These are phyloP conservation scores for Brachystomella parvula DNA, from an alignment of 1,140 invertebrate genomes.

Conservation along the genomic window DNA sequence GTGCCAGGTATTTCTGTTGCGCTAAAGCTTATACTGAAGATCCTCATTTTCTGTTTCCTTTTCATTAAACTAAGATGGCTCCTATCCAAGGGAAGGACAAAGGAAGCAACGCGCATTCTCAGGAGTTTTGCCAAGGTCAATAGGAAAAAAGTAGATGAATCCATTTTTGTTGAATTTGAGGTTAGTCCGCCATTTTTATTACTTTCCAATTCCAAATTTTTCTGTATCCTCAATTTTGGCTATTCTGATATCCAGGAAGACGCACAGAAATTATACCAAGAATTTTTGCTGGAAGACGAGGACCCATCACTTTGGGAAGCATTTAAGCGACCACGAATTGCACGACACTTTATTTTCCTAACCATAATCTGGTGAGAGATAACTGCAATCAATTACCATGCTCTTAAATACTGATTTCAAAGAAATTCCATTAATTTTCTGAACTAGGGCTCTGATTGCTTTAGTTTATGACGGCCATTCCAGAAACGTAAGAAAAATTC, in stretches of 20 bases:
- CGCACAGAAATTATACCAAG: constrained; percentile 40
- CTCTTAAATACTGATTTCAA: neutral
- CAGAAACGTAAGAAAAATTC: constrained; percentile 20
- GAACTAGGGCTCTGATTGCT: constrained; percentile 65
- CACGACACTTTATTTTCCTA: constrained; percentile 62
- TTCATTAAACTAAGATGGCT: constrained; percentile 56
- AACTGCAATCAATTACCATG: neutral
- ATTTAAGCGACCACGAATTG: constrained; percentile 61
- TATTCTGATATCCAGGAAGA: constrained; percentile 24
- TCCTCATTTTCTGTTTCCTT: neutral
- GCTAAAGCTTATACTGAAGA: neutral
- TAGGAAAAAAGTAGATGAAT: constrained; percentile 59
- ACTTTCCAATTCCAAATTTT: neutral
- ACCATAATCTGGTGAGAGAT: constrained; percentile 61
- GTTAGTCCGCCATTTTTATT: constrained; percentile 44
- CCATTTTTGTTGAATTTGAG: constrained; percentile 62
- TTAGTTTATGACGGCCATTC: constrained; percentile 55
- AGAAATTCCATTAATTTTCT: too few relatives aligned
- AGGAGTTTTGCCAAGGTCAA: constrained; percentile 72
- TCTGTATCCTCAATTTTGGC: too few relatives aligned
- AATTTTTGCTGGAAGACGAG: constrained; percentile 56
- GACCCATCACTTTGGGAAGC: constrained; percentile 68
- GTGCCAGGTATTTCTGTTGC: constrained; percentile 53
- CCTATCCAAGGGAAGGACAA: constrained; percentile 67
- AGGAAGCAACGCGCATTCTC: constrained; percentile 66